These are phyloP conservation scores for Copsychus sechellarum DNA, from an alignment of 2,113 vertebrate species.

Conservation along the genomic window DNA sequence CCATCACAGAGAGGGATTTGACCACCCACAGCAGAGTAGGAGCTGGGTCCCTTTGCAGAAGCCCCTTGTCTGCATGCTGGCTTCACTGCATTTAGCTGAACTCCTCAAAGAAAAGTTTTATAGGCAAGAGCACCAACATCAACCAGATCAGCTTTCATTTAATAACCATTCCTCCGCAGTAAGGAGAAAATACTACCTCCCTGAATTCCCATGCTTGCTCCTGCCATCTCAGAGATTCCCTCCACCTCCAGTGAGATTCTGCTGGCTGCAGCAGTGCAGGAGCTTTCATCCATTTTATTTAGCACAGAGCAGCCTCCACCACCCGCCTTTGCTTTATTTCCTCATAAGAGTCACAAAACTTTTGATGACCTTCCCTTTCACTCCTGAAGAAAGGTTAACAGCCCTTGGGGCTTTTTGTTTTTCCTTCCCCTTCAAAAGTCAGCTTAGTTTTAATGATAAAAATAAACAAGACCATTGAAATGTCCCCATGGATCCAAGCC, in stretches of 20 bases:
- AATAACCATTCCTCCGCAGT: not conserved
- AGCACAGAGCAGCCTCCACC: not conserved
- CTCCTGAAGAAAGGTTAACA: not conserved
- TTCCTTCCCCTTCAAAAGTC: not conserved
- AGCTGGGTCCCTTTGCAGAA: not conserved
- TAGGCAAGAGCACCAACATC: not conserved
- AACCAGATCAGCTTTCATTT: not conserved
- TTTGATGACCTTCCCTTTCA: not conserved
- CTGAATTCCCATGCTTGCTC: not conserved
- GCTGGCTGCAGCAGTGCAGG: not conserved
- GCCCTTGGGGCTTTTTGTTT: not conserved
- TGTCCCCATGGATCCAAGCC: not conserved
- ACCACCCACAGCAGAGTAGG: not conserved
- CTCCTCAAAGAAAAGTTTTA: not conserved
- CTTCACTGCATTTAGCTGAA: not conserved
- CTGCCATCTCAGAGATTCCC: not conserved
- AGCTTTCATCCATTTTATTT: not conserved
- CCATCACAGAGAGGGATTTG: not conserved
- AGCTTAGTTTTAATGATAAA: conserved; percentile 7
- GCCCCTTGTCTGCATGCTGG: not conserved
- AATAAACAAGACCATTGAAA: conserved; percentile 20
- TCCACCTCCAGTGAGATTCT: not conserved
- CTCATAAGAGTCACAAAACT: not conserved
- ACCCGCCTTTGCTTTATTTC: not conserved
- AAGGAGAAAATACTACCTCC: not conserved